These are phyloP conservation scores for Crenichthys baileyi DNA, from an alignment of 2,797 vertebrate genomes.

Conservation along the genomic window DNA sequence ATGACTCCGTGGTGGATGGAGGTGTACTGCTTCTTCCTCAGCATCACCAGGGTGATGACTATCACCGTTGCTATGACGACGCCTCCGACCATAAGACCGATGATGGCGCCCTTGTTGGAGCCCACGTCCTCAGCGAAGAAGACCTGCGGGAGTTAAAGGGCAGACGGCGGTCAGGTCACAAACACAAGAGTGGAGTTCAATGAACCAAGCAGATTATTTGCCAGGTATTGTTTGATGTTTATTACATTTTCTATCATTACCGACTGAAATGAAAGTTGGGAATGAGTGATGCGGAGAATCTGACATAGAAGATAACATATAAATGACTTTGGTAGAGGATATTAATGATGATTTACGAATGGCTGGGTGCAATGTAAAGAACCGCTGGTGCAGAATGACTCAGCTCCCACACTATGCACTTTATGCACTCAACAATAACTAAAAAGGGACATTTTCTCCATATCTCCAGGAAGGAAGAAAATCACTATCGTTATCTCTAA, in stretches of 20 bases:
- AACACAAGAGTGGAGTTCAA: not conserved
- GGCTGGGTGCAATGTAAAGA: constrained; percentile 3
- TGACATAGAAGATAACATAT: not conserved
- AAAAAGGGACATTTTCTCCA: not conserved
- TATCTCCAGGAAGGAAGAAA: not conserved
- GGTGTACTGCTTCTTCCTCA: constrained; percentile 99
- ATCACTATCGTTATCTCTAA: not conserved
- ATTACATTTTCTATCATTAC: too few relatives aligned
- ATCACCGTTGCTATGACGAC: constrained; percentile 99
- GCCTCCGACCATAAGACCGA: constrained; percentile 97
- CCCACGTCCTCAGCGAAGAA: constrained; percentile 96
- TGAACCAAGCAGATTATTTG: not conserved
- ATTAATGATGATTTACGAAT: constrained; percentile 16
- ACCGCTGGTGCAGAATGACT: constrained; percentile 18
- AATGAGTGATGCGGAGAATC: not conserved
- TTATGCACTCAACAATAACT: not conserved
- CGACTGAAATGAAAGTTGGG: not conserved
- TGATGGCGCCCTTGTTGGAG: constrained; percentile 98
- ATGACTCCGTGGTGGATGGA: constrained; percentile 98
- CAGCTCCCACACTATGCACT: not conserved
- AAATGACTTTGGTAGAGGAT: not conserved
- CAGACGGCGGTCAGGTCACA: constrained; percentile 1
- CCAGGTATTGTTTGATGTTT: not conserved
- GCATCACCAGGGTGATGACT: constrained; percentile 98
- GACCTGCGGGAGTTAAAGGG: constrained; percentile 79